phyloP scores from a whole-genome alignment of 2,113 vertebrate genomes.

The Prietella phreatophila region DNA sequence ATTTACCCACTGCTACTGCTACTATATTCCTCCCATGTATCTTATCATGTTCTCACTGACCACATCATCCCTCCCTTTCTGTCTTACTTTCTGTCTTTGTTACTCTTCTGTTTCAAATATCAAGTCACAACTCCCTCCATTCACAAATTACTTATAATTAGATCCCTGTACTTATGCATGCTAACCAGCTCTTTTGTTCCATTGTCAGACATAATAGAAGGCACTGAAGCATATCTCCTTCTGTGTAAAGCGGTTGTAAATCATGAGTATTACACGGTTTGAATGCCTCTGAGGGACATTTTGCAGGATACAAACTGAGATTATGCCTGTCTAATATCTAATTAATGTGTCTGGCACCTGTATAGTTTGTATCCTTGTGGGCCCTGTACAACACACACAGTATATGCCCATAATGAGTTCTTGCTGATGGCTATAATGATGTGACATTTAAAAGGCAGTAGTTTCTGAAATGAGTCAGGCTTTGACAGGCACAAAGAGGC shows the following conservation, averaged over 20 bases:
- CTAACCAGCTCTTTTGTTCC: neutral
- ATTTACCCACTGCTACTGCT: neutral
- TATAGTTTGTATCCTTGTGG: neutral
- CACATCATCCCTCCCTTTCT: neutral
- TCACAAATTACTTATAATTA: slow-evolving; percentile 33
- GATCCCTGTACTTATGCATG: neutral
- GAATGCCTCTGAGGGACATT: neutral
- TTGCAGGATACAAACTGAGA: neutral
- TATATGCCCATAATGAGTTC: slow-evolving; percentile 17
- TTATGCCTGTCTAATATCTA: slow-evolving; percentile 4
- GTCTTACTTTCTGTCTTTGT: neutral
- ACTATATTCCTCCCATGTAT: neutral
- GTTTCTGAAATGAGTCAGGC: neutral
- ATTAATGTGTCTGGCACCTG: slow-evolving; percentile 27
- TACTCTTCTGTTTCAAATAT: slow-evolving; percentile 9
- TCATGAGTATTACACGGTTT: neutral
- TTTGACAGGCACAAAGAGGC: slow-evolving; percentile 8
- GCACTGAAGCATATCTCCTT: neutral
- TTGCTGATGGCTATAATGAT: slow-evolving; percentile 28
- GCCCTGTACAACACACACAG: neutral
- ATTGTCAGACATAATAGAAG: neutral
- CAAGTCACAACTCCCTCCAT: slow-evolving; percentile 1
- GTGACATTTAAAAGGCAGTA: slow-evolving; percentile 25
- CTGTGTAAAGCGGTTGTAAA: slow-evolving; percentile 6
- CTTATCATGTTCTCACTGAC: neutral